phyloP scores from a whole-genome alignment of 2,113 vertebrate species.

The Gopherus evgoodei region DNA sequence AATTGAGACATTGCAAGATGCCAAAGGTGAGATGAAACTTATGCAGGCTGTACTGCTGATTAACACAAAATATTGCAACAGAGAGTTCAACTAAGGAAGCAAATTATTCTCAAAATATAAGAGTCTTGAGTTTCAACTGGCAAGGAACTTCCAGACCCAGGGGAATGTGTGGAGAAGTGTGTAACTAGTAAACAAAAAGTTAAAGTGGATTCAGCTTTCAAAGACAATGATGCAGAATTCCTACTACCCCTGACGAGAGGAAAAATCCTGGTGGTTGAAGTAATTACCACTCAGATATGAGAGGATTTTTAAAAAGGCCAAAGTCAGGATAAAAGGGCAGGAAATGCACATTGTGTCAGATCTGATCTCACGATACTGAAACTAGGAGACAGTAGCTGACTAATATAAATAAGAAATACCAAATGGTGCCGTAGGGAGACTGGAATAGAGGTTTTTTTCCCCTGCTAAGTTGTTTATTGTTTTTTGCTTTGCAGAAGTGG shows the following conservation, averaged over 20 bases:
- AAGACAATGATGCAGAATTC: neutral
- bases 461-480: neutral
- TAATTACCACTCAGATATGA: conserved; percentile 1
- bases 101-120: neutral
- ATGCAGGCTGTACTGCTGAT: neutral
- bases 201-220: neutral
- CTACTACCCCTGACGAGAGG: neutral
- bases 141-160: neutral
- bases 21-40: neutral
- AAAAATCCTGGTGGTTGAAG: neutral
- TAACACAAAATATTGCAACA: neutral
- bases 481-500: neutral
- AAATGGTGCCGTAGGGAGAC: neutral
- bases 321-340: neutral
- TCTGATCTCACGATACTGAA: conserved; percentile 35
- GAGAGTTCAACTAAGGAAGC: neutral
- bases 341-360: conserved; percentile 36
- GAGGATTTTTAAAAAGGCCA: conserved; percentile 21
- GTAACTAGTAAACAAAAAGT: neutral
- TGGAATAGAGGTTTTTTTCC: neutral
- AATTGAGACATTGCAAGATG: neutral
- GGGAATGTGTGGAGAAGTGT: neutral
- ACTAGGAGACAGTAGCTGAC: conserved; percentile 1
- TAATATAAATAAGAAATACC: conserved; percentile 54
- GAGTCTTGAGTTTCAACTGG: neutral